Evolutionary conservation across 2,113 vertebrate genomes (phyloP).

Genomic region (Microcebus tavaratra): DNA sequence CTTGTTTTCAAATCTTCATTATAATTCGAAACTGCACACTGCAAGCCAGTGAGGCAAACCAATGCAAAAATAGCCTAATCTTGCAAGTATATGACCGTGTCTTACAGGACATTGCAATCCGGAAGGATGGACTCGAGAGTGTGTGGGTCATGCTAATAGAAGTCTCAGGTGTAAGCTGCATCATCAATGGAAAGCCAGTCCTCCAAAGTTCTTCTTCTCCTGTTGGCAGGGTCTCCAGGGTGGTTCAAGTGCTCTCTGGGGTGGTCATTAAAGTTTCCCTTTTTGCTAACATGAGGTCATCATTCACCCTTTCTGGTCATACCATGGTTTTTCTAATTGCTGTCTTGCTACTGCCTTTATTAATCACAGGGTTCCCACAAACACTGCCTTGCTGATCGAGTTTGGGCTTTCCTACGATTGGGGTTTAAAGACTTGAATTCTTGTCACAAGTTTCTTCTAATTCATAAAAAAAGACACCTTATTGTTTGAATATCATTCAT

Average conservation of each 20-base stretch:
- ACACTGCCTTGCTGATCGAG: not conserved
- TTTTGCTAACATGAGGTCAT: not conserved
- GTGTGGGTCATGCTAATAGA: not conserved
- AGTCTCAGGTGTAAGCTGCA: not conserved
- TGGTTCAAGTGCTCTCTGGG: not conserved
- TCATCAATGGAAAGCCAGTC: not conserved
- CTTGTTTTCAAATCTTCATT: not conserved
- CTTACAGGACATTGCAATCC: not conserved
- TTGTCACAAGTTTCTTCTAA: not conserved
- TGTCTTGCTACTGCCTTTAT: not conserved
- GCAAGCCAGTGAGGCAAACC: not conserved
- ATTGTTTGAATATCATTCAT: not conserved
- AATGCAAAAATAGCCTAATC: not conserved
- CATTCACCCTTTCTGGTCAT: not conserved
- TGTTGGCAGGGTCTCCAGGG: not conserved
- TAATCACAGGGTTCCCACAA: not conserved
- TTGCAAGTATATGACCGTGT: not conserved
- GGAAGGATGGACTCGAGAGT: not conserved
- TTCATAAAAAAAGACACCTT: not conserved
- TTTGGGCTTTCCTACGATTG: not conserved
- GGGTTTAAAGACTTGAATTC: not conserved
- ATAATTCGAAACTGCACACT: not conserved
- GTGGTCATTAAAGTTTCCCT: not conserved
- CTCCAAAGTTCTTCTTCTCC: not conserved
- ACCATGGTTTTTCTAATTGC: not conserved